These are phyloP conservation scores for Cyprinodon brontotheroides DNA, from an alignment of 2,113 vertebrate genomes.

Conservation along the genomic window DNA sequence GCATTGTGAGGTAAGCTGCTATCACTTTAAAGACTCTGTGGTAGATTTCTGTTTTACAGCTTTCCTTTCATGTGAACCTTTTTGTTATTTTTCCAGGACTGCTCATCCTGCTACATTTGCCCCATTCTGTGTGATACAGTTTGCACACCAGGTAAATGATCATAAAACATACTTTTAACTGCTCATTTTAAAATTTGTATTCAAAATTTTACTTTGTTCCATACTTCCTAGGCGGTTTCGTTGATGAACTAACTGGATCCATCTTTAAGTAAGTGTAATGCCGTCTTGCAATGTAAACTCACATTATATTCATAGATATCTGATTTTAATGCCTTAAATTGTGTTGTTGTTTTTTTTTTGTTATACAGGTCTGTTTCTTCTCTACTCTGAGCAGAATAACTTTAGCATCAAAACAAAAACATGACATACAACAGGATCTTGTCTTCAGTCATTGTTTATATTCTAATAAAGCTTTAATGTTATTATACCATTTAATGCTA, in stretches of 20 bases:
- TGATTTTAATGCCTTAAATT: not conserved
- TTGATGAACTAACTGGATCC: conserved; percentile 81
- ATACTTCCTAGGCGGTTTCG: conserved; percentile 74
- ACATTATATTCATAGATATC: not conserved
- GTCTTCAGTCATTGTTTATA: not conserved
- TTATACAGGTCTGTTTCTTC: conserved; percentile 64
- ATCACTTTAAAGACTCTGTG: not conserved
- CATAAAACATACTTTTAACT: too few relatives aligned
- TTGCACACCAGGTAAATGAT: conserved; percentile 82
- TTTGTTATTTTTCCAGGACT: conserved; percentile 70
- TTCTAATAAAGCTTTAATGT: conserved; percentile 11
- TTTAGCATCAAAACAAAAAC: conserved; percentile 4
- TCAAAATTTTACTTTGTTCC: conserved; percentile 6
- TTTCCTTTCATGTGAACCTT: not conserved
- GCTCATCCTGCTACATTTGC: conserved; percentile 85
- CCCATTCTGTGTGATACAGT: conserved; percentile 85
- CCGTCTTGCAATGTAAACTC: not conserved
- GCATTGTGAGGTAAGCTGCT: conserved; percentile 79
- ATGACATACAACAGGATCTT: not conserved
- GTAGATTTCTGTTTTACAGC: not conserved
- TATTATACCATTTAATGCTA: not conserved
- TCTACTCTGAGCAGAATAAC: conserved; percentile 53
- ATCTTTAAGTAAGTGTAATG: conserved; percentile 79
- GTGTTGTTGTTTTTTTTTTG: conserved; percentile 4
- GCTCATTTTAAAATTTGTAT: not conserved